Percentiles rank a stretch among this genome's conserved stretches.
These are phyloP conservation scores for Drosophila rhopaloa DNA, from an alignment of 1,140 invertebrate genomes.

Conservation along the genomic window DNA sequence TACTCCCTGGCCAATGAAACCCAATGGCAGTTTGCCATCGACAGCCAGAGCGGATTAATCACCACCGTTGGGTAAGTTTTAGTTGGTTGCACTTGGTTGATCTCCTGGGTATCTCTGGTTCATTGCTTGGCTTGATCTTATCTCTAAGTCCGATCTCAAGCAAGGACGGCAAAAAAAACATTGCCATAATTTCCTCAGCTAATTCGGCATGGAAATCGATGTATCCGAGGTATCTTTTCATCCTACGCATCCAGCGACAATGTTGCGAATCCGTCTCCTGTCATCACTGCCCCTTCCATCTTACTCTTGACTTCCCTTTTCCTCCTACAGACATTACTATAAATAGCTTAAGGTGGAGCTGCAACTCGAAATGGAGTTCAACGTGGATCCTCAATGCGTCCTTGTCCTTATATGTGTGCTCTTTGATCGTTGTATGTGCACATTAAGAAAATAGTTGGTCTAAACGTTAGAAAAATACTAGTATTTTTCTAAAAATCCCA, in stretches of 20 bases:
- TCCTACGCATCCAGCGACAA: constrained; percentile 38
- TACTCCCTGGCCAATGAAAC: constrained; percentile 97
- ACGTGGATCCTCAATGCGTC: constrained; percentile 15
- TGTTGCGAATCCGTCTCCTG: constrained; percentile 40
- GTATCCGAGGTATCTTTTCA: constrained; percentile 14
- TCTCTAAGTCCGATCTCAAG: constrained; percentile 17
- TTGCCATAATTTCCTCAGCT: constrained; percentile 39
- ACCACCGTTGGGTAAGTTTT: constrained; percentile 93
- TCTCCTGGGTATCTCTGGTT: constrained; percentile 22
- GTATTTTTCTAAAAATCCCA: too few relatives aligned
- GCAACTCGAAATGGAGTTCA: constrained; percentile 13
- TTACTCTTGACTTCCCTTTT: not conserved
- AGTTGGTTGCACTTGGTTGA: not conserved
- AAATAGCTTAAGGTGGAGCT: constrained; percentile 30
- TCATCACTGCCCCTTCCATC: constrained; percentile 1
- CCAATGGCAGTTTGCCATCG: constrained; percentile 95
- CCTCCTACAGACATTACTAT: constrained; percentile 26
- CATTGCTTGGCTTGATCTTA: constrained; percentile 37
- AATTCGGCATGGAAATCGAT: constrained; percentile 37
- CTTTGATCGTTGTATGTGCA: not conserved
- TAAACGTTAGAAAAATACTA: too few relatives aligned
- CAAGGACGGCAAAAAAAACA: constrained; percentile 29
- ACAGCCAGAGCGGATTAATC: constrained; percentile 95
- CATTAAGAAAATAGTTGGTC: not conserved
- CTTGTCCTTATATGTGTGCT: constrained; percentile 3